phyloP scores from a whole-genome alignment of 1,140 invertebrate genomes.

The Ostrea edulis region DNA sequence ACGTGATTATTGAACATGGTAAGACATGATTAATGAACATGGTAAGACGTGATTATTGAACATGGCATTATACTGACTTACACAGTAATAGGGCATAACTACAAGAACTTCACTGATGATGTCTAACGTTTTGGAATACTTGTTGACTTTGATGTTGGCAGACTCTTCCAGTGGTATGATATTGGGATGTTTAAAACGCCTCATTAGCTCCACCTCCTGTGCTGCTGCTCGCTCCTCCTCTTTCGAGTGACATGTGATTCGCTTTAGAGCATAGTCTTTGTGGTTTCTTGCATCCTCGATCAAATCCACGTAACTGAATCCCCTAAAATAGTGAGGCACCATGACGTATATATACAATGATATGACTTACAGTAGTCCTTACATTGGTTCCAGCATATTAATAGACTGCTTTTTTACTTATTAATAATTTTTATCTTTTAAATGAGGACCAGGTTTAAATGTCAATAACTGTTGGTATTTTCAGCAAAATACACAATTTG shows the following conservation, averaged over 20 bases:
- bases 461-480: too few relatives aligned
- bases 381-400: too few relatives aligned
- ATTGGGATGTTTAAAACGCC: constrained; percentile 86
- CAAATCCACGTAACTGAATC: constrained; percentile 90
- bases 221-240: constrained; percentile 88
- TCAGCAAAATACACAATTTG: not conserved
- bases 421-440: too few relatives aligned
- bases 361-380: too few relatives aligned
- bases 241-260: constrained; percentile 88
- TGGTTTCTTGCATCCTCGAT: constrained; percentile 87
- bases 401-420: too few relatives aligned
- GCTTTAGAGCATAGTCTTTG: constrained; percentile 89
- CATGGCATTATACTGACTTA: constrained; percentile 73
- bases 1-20: too few relatives aligned
- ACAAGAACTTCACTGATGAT: constrained; percentile 86
- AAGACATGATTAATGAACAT: too few relatives aligned
- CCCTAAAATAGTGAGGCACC: constrained; percentile 82
- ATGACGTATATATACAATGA: not conserved
- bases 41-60: too few relatives aligned
- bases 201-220: constrained; percentile 88
- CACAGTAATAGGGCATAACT: constrained; percentile 88
- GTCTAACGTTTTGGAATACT: constrained; percentile 65
- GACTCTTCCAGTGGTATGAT: constrained; percentile 89
- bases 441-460: not conserved
- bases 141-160: constrained; percentile 78